Percentiles rank a stretch among this genome's conserved stretches.
These are phyloP conservation scores for Stenopsyche tienmushanensis DNA, from an alignment of 1,140 invertebrate genomes.

Conservation along the genomic window DNA sequence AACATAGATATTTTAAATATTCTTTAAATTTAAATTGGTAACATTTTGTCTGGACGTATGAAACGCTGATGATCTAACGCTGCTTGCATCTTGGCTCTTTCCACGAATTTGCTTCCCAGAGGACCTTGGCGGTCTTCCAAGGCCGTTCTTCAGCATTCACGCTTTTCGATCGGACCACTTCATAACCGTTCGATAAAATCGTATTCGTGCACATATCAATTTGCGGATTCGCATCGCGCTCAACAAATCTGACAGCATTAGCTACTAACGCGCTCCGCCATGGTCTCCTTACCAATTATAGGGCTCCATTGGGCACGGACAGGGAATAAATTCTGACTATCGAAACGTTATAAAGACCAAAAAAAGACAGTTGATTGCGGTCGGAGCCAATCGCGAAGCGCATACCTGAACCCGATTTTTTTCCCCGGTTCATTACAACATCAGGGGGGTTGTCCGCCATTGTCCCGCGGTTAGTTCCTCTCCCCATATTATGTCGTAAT, in stretches of 20 bases:
- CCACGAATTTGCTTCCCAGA: too few species aligned
- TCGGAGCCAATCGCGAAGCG: neutral
- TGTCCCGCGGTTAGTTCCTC: neutral
- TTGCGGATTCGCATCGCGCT: neutral
- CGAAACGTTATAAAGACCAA: neutral
- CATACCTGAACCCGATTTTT: neutral
- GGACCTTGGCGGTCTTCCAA: too few species aligned
- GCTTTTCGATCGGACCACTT: too few species aligned
- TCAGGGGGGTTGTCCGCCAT: neutral
- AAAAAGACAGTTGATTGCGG: neutral
- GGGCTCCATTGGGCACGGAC: neutral
- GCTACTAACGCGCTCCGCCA: neutral
- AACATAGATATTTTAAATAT: too few species aligned
- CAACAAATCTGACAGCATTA: neutral
- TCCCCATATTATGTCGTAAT: slow-evolving; percentile 8
- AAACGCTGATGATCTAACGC: too few species aligned
- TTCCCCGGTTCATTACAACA: neutral
- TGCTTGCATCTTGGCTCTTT: too few species aligned
- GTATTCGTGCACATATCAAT: neutral
- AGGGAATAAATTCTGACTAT: slow-evolving; percentile 1
- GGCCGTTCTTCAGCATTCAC: too few species aligned
- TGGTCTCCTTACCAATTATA: too few species aligned
- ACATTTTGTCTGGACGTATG: too few species aligned
- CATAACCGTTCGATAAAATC: too few species aligned
- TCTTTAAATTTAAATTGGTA: too few species aligned